phyloP scores from a whole-genome alignment of 2,888 invertebrate genomes.

The Erynnis tages region DNA sequence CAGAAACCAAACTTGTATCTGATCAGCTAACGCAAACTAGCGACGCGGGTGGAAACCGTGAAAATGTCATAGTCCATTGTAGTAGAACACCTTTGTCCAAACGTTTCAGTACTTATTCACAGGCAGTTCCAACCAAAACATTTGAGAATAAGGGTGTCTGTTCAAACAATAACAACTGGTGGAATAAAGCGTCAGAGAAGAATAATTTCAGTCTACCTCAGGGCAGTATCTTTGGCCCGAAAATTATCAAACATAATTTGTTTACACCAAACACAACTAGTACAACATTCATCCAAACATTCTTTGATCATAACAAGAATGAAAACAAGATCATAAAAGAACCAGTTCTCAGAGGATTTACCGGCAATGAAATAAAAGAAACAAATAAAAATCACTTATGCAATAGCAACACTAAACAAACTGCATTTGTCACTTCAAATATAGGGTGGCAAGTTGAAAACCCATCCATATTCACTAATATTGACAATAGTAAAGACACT shows the following conservation, averaged over 20 bases:
- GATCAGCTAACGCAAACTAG: constrained; percentile 28
- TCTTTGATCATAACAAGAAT: background rate
- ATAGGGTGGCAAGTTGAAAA: background rate
- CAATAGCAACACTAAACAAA: background rate
- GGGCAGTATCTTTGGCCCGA: background rate
- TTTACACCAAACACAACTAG: background rate
- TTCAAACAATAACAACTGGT: constrained; percentile 26
- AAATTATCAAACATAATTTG: background rate
- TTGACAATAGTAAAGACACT: background rate
- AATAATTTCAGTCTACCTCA: background rate
- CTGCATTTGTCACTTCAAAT: background rate
- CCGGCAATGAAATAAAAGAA: background rate
- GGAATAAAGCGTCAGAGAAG: background rate
- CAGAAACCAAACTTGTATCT: constrained; percentile 15
- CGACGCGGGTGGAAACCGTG: background rate
- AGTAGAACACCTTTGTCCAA: constrained; percentile 35
- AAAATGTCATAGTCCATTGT: constrained; percentile 29
- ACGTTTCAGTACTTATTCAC: constrained; percentile 32
- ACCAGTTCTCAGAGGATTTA: background rate
- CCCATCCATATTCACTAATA: no score
- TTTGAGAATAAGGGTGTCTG: background rate
- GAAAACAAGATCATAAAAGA: constrained; percentile 9
- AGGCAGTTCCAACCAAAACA: background rate
- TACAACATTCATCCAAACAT: background rate
- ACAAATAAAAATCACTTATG: background rate